Evolutionary conservation across 2,113 vertebrate genomes (phyloP).

Genomic region (Pygoscelis adeliae): DNA sequence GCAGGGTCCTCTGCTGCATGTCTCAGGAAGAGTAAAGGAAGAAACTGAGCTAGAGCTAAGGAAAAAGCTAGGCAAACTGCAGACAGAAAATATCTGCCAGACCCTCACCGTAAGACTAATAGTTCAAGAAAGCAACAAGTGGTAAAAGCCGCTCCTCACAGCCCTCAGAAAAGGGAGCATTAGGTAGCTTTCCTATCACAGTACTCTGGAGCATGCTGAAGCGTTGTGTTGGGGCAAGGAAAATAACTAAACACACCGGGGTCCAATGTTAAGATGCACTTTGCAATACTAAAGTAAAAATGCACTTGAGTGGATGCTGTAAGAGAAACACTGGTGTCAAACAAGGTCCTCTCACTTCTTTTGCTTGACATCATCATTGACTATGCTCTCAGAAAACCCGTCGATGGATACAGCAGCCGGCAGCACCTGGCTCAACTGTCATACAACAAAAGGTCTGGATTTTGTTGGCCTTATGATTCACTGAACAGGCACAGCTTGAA

Average conservation of each 20-base stretch:
- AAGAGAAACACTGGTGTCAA: neutral
- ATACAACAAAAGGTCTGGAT: neutral
- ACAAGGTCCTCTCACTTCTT: neutral
- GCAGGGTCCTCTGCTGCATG: neutral
- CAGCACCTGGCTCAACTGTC: neutral
- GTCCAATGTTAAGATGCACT: neutral
- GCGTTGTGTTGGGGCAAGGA: neutral
- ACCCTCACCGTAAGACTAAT: neutral
- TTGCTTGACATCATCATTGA: neutral
- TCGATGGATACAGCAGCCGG: neutral
- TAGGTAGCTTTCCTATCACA: neutral
- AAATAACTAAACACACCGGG: neutral
- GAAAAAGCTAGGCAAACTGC: neutral
- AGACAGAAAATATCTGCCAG: neutral
- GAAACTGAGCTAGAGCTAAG: neutral
- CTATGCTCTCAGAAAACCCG: neutral
- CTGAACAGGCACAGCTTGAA: neutral
- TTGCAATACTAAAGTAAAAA: neutral
- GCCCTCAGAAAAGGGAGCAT: neutral
- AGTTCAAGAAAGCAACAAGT: neutral
- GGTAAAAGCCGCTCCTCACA: neutral
- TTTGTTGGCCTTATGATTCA: neutral
- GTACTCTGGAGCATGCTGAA: neutral
- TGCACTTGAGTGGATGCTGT: neutral
- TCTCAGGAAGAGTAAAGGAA: neutral